Evolutionary conservation across 2,888 invertebrate genomes (phyloP), one percentile per base, ranked within the genome.

Genomic region (Osedax fenrisi): DNA sequence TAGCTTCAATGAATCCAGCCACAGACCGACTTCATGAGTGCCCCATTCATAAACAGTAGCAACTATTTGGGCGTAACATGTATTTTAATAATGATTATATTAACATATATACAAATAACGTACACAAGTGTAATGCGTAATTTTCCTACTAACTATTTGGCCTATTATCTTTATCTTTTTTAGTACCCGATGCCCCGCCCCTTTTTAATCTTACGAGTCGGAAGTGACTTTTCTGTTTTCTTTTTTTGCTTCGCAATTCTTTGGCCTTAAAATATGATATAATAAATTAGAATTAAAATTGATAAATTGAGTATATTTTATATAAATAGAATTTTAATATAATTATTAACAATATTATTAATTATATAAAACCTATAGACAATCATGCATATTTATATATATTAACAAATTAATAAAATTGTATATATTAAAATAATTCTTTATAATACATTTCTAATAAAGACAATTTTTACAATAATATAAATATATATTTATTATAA

Each of bases 1-100:
- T 17, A 97, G 88, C 76, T 93, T 92, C 77, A 96, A 87, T 0
- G 90, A 89, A 79, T 92, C 92, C 78, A 97, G 86, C 95, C 96
- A 97, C 5, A 88, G 87, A 74, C 90, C 91, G 1, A 96, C 94
- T 83, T 96, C 94, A 73, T 90, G 89, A 5, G 91, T 89, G 27
- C 91, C 90, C 96, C 96, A 96, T 71, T 83, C 83, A 25, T 83
- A 79, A 83, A 88, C 79, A 70, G 79, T 79, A 73, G 78, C 80
- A 26, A 79, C 82, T 82, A n/a, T 41, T 41, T 41, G 41, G 17
- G 5, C 17, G 17, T 41, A 41, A 41, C 5, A 41, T 80, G 21
- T 79, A 79, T 24, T 3, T 27, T 13, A 74, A 24, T 2, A 24
- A 26, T 68, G 2, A 1, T 10, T 41, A 41, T 41, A 41, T 41